Conservation (phyloP, 2,888 invertebrate genomes). For the Microplitis manilae region DNA sequence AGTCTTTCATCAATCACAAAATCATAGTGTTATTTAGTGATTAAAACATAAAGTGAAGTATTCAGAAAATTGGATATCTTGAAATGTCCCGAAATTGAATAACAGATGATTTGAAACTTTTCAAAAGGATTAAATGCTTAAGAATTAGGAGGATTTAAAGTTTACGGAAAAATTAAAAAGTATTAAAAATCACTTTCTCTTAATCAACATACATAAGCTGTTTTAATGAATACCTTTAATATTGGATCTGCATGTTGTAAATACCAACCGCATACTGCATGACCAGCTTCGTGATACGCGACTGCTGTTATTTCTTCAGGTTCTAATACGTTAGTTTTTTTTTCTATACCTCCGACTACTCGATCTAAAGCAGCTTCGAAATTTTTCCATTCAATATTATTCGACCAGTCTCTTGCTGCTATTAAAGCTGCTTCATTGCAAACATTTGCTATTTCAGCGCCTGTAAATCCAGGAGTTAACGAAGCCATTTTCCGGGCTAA, state of each 20-base stretch:
- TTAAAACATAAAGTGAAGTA: no score
- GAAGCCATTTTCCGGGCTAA: conserved; percentile 98
- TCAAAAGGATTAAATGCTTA: no score
- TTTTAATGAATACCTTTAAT: conserved; percentile 82
- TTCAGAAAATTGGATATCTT: no score
- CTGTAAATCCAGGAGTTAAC: conserved; percentile 98
- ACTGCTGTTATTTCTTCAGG: conserved; percentile 99
- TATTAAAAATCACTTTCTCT: no score
- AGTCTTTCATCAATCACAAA: no score
- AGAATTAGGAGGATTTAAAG: no score
- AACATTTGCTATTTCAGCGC: conserved; percentile 99
- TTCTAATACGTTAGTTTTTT: conserved; percentile 97
- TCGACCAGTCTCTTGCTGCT: conserved; percentile 92
- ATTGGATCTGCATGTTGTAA: conserved; percentile 96
- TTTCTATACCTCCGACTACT: conserved; percentile 98
- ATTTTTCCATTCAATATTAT: conserved; percentile 87
- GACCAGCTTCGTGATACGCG: conserved; percentile 99
- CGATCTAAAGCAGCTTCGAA: conserved; percentile 99
- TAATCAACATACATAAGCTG: no score
- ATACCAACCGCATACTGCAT: conserved; percentile 99
- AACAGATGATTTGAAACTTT: no score
- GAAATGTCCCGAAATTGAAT: no score
- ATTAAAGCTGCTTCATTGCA: conserved; percentile 99
- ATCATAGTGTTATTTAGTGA: no score
- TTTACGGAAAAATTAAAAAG: no score